phyloP scores from a whole-genome alignment of 1,140 invertebrate species.

The Nylanderia fulva region DNA sequence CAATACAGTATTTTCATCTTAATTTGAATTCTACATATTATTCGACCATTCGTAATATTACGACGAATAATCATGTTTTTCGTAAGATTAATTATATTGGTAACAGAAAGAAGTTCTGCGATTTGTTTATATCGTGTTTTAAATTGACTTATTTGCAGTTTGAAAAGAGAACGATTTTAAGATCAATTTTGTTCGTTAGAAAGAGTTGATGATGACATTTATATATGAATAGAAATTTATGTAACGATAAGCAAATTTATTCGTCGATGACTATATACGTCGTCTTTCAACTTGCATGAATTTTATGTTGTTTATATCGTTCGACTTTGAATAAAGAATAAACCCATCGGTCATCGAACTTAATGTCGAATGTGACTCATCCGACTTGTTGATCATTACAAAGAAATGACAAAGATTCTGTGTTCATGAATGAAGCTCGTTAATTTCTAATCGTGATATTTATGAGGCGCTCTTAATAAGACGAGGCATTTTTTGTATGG shows the following conservation, averaged over 20 bases:
- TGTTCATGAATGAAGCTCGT: neutral
- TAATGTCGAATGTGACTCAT: slow-evolving; percentile 33
- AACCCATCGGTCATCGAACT: slow-evolving; percentile 37
- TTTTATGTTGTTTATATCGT: neutral
- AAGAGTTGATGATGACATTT: neutral
- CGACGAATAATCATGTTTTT: neutral
- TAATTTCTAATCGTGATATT: slow-evolving; percentile 12
- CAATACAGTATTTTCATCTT: neutral
- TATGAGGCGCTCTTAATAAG: slow-evolving; percentile 15
- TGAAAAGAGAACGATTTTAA: neutral
- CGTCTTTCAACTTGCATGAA: neutral
- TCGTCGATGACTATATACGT: neutral
- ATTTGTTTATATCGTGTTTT: neutral
- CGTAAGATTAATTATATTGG: slow-evolving; percentile 3
- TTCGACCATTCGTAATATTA: neutral
- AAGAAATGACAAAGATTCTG: slow-evolving; percentile 17
- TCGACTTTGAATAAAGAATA: slow-evolving; percentile 13
- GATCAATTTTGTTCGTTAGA: neutral
- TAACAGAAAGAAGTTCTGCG: neutral
- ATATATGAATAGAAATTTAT: neutral
- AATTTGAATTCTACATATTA: too few relatives aligned
- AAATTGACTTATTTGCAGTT: neutral
- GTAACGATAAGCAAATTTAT: neutral
- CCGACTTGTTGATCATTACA: slow-evolving; percentile 15
- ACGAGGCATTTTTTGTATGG: slow-evolving; percentile 5